A percentile compares a stretch with the other conserved stretches of the same genome.
phyloP scores from a whole-genome alignment of 1,140 invertebrate genomes.

The Halesus radiatus region DNA sequence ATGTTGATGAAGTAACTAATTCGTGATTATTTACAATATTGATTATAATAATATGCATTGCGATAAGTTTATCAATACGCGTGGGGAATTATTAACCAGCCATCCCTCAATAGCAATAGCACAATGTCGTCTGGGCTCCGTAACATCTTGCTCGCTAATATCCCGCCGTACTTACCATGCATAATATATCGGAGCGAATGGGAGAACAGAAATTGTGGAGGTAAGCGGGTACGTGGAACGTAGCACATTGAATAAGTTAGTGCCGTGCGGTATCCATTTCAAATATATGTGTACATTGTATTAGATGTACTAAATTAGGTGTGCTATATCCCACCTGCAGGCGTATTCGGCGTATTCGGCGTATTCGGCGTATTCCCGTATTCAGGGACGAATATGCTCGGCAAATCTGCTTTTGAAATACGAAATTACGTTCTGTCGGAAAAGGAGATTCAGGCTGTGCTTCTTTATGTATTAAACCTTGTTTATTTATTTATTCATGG shows the following conservation, averaged over 20 bases:
- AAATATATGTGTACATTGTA: constrained; percentile 50
- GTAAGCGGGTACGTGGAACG: constrained; percentile 46
- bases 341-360: not conserved
- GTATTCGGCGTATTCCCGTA: not conserved
- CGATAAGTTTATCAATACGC: no score
- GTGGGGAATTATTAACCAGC: no score
- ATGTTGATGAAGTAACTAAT: no score
- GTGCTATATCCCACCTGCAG: constrained; percentile 15
- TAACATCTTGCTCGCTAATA: constrained; percentile 57
- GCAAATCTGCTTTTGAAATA: constrained; percentile 22
- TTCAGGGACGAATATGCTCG: not conserved
- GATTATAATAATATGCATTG: no score
- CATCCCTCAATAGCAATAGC: constrained; percentile 1
- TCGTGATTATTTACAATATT: no score
- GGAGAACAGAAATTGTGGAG: constrained; percentile 46
- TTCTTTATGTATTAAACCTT: not conserved
- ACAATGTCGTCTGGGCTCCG: constrained; percentile 37
- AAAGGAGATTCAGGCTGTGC: not conserved
- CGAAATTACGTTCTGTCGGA: not conserved
- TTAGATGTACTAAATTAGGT: constrained; percentile 49
- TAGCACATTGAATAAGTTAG: constrained; percentile 55
- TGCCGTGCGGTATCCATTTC: constrained; percentile 56
- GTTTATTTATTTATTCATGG: no score
- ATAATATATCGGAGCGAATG: constrained; percentile 57
- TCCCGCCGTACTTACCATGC: constrained; percentile 52